Conservation (phyloP, 1,140 invertebrate genomes). For the Antheraea mylitta region DNA sequence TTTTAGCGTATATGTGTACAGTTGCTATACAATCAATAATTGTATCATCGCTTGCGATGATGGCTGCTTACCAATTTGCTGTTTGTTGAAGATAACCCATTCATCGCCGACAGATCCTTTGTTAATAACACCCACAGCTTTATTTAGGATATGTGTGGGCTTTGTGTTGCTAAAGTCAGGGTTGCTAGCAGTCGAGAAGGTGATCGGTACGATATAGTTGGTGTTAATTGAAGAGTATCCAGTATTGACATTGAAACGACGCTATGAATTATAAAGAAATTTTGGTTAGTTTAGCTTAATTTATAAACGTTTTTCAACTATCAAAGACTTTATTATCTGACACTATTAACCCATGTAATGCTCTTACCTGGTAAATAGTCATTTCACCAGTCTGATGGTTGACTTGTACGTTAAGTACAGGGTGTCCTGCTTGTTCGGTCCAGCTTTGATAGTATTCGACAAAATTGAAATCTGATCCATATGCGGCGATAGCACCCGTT, state of each 20-base stretch:
- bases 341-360: no score
- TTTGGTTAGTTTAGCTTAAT: background rate
- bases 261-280: conserved; percentile 30
- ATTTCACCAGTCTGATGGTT: conserved; percentile 71
- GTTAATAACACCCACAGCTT: conserved; percentile 39
- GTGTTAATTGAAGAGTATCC: conserved; percentile 41
- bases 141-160: conserved; percentile 46
- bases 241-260: conserved; percentile 63
- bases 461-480: conserved; percentile 52
- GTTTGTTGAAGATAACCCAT: conserved; percentile 82
- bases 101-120: conserved; percentile 49
- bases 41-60: background rate
- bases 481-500: conserved; percentile 43
- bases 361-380: conserved; percentile 72
- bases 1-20: no score
- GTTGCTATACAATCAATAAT: background rate
- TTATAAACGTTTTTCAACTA: no score
- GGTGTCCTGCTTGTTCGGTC: conserved; percentile 77
- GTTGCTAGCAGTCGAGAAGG: conserved; percentile 66
- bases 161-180: conserved; percentile 73
- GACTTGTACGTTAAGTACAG: conserved; percentile 72
- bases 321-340: no score
- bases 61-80: conserved; percentile 75
- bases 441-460: conserved; percentile 75
- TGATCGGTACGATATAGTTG: conserved; percentile 80